These are phyloP conservation scores for Popillia japonica DNA, from an alignment of 1,140 invertebrate genomes.

Conservation along the genomic window DNA sequence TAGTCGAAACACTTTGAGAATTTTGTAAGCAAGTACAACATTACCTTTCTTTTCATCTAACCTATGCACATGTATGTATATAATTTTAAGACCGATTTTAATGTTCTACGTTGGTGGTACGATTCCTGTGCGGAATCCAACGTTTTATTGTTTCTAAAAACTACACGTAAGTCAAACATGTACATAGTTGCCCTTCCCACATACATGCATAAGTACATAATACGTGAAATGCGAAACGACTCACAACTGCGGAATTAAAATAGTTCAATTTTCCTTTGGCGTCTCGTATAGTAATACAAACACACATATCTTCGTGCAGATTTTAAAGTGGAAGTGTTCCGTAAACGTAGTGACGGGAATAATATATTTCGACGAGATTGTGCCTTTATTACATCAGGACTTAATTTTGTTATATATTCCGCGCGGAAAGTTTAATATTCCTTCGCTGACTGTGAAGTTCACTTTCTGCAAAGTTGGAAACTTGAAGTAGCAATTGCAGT, in stretches of 20 bases:
- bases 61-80: neutral
- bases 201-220: neutral
- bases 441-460: neutral
- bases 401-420: neutral
- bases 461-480: constrained; percentile 5
- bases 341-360: neutral
- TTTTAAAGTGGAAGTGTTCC: neutral
- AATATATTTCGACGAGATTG: constrained; percentile 30
- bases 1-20: neutral
- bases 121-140: neutral
- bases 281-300: no score
- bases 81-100: no score
- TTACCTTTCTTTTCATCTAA: neutral
- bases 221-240: neutral
- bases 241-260: neutral
- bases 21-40: constrained; percentile 2
- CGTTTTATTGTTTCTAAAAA: constrained; percentile 11
- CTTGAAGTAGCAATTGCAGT: neutral
- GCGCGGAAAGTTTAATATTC: constrained; percentile 12
- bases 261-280: constrained; percentile 16
- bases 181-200: neutral
- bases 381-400: constrained; percentile 11
- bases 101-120: no score
- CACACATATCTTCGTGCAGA: neutral
- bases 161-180: neutral